phyloP scores from a whole-genome alignment of 2,797 vertebrate genomes.

The Sparidentex hasta region DNA sequence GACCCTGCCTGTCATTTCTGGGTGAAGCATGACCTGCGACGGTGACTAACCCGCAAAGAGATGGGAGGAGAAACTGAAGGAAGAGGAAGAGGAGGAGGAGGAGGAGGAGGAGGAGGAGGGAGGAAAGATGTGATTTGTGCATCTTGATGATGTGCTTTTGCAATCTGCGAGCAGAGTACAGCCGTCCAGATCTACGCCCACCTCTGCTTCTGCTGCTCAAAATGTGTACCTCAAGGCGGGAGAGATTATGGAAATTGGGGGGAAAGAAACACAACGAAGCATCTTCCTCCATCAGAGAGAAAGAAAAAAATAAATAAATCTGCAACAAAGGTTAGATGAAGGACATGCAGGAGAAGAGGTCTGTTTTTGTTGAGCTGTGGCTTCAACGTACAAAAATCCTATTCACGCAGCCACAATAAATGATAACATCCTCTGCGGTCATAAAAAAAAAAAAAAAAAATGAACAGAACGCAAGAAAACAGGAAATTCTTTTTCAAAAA shows the following conservation, averaged over 20 bases:
- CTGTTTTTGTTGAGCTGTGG: conserved; percentile 12
- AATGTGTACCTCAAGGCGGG: conserved; percentile 28
- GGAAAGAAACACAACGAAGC: background rate
- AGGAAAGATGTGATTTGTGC: conserved; percentile 23
- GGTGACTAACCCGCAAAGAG: conserved; percentile 25
- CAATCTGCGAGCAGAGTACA: conserved; percentile 18
- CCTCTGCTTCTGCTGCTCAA: conserved; percentile 27
- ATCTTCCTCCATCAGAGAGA: background rate
- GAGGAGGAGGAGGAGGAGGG: background rate
- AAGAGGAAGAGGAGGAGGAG: background rate
- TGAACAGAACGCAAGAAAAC: conserved; percentile 16
- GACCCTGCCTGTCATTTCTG: conserved; percentile 35
- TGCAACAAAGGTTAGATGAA: conserved; percentile 12
- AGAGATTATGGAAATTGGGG: conserved; percentile 33
- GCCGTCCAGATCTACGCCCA: conserved; percentile 42
- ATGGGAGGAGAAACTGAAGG: conserved; percentile 6
- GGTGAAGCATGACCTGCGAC: conserved; percentile 38
- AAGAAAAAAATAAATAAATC: background rate
- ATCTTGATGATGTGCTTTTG: conserved; percentile 29
- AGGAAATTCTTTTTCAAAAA: conserved; percentile 21
- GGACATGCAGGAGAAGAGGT: conserved; percentile 6
- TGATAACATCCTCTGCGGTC: conserved; percentile 19
- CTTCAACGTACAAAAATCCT: background rate
- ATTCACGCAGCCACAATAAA: background rate
- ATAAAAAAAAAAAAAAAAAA: no score